Conservation (phyloP, 2,797 vertebrate genomes). For the Pipistrellus pipistrellus region DNA sequence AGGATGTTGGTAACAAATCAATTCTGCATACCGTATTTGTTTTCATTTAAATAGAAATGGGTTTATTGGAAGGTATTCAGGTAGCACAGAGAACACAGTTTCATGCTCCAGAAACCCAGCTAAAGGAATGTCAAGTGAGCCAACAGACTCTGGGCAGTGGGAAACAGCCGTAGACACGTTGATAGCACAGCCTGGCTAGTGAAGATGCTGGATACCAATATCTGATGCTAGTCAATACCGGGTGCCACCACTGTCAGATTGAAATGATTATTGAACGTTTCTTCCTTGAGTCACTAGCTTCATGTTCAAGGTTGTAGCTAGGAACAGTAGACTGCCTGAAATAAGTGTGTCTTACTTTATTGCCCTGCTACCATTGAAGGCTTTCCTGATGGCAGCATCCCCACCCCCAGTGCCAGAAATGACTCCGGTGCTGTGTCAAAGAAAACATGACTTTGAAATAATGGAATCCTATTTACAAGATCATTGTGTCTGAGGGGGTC, state of each 20-base stretch:
- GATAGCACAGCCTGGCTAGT: not conserved
- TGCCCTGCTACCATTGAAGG: not conserved
- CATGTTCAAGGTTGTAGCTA: not conserved
- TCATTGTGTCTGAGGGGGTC: not conserved
- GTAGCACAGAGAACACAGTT: not conserved
- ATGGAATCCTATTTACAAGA: not conserved
- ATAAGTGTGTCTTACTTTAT: not conserved
- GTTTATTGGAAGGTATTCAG: not conserved
- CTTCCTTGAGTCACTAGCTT: not conserved
- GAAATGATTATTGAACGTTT: not conserved
- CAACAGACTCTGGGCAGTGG: not conserved
- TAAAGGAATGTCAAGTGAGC: not conserved
- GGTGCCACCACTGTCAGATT: not conserved
- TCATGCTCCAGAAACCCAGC: not conserved
- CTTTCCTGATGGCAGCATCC: not conserved
- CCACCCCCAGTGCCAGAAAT: not conserved
- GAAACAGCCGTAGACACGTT: not conserved
- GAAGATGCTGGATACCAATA: not conserved
- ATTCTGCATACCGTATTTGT: not conserved
- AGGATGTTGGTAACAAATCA: not conserved
- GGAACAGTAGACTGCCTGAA: not conserved
- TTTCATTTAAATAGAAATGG: conserved; percentile 55
- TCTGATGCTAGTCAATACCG: not conserved
- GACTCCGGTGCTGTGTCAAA: not conserved
- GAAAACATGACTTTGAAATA: not conserved